A percentile compares a stretch with the other conserved stretches of the same genome.
Conservation (phyloP, 2,113 vertebrate species). For the Rostratula benghalensis region DNA sequence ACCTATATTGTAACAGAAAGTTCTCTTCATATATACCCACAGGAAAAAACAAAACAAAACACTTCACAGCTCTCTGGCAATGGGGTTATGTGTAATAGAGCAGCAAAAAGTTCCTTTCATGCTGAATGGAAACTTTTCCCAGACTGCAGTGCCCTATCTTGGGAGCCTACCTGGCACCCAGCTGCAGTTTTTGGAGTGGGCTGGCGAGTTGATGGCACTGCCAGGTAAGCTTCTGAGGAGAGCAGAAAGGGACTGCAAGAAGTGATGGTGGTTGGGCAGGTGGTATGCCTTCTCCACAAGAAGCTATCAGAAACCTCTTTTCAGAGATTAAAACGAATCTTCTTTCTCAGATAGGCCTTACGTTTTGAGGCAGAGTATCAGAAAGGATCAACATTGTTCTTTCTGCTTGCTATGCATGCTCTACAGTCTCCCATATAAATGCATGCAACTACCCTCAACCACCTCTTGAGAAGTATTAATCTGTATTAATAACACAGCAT, state of each 20-base stretch:
- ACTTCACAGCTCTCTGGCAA: not conserved
- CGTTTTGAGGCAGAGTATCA: not conserved
- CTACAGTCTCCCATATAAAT: not conserved
- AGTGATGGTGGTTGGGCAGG: not conserved
- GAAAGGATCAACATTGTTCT: not conserved
- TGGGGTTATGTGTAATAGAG: not conserved
- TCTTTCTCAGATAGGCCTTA: not conserved
- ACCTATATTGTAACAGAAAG: not conserved
- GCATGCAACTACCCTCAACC: not conserved
- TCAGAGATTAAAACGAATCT: not conserved
- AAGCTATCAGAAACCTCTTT: not conserved
- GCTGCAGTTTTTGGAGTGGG: fast-evolving
- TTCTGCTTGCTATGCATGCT: not conserved
- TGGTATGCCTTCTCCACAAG: not conserved
- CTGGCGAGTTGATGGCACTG: not conserved
- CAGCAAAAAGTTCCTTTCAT: not conserved
- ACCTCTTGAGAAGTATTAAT: not conserved
- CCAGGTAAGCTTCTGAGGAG: not conserved
- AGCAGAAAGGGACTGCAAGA: not conserved
- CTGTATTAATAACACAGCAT: not conserved
- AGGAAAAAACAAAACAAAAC: not conserved
- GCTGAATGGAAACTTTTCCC: not conserved
- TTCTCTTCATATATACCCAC: not conserved
- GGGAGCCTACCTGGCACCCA: not conserved
- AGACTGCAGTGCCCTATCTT: not conserved